These are phyloP conservation scores for Acronicta psi DNA, from an alignment of 2,888 invertebrate species.

Conservation along the genomic window DNA sequence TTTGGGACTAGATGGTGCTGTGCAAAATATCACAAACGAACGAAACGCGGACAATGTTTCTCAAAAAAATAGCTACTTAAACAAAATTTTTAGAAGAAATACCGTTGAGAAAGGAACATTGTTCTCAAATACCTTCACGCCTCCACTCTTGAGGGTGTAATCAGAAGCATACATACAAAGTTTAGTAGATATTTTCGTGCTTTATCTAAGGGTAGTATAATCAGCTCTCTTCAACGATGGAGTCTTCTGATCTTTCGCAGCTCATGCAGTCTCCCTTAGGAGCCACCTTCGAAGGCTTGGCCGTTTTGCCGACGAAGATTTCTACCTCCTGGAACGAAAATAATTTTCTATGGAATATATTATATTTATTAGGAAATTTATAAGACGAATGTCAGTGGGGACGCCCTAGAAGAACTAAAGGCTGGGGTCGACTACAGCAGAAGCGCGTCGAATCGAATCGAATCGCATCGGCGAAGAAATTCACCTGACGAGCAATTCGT, in stretches of 20 bases:
- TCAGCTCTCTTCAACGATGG: constrained; percentile 73
- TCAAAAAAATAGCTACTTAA: too few species aligned
- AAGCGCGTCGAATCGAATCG: too few species aligned
- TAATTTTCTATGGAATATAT: background rate
- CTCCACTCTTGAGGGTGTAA: background rate
- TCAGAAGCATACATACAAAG: constrained; percentile 13
- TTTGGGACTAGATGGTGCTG: too few species aligned
- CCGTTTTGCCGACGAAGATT: constrained; percentile 80
- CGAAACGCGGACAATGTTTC: too few species aligned
- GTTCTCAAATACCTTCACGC: constrained; percentile 2
- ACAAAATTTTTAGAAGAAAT: too few species aligned
- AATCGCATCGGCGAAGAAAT: too few species aligned
- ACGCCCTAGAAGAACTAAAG: too few species aligned
- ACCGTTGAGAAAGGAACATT: background rate
- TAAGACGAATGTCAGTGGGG: too few species aligned
- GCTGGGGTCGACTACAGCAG: too few species aligned
- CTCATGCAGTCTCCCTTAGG: constrained; percentile 74
- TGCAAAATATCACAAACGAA: too few species aligned
- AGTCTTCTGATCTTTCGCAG: constrained; percentile 58
- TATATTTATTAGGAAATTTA: too few species aligned
- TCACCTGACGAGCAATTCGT: too few species aligned
- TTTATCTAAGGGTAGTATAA: constrained; percentile 35
- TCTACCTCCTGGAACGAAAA: constrained; percentile 78
- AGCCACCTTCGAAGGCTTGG: constrained; percentile 70
- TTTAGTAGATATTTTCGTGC: constrained; percentile 34